Conservation (phyloP, 2,113 vertebrate genomes). For the Cyanocitta stelleri region DNA sequence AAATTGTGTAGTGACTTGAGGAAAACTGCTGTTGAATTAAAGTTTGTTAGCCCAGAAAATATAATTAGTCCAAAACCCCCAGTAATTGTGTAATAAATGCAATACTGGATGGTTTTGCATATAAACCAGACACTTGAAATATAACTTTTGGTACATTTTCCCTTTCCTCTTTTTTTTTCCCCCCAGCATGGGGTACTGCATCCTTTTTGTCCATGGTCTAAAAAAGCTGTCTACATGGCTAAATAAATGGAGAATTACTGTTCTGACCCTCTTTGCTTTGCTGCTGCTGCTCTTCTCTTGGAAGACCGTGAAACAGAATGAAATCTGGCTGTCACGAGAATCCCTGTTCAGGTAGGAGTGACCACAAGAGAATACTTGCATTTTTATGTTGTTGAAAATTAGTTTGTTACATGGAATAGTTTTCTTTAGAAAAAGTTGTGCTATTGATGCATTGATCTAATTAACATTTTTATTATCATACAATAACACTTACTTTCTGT, state of each 20-base stretch:
- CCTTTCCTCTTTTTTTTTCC: not conserved
- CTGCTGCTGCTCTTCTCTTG: slow-evolving; percentile 90
- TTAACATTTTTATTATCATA: not conserved
- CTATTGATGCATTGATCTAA: not conserved
- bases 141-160: not conserved
- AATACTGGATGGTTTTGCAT: not conserved
- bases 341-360: slow-evolving; percentile 87
- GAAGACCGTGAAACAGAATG: slow-evolving; percentile 92
- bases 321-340: slow-evolving; percentile 93
- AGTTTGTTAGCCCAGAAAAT: not conserved
- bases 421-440: not conserved
- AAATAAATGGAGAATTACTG: slow-evolving; percentile 77
- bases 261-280: slow-evolving; percentile 76
- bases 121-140: not conserved
- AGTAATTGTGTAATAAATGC: not conserved
- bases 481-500: not conserved
- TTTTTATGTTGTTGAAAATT: not conserved
- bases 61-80: not conserved
- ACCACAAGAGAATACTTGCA: not conserved
- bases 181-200: slow-evolving; percentile 94
- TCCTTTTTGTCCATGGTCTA: slow-evolving; percentile 88
- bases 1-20: slow-evolving; percentile 37
- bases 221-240: slow-evolving; percentile 78
- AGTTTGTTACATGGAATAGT: not conserved
- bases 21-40: not conserved